phyloP scores from a whole-genome alignment of 1,140 invertebrate species.

The Dreissena rostriformis region DNA sequence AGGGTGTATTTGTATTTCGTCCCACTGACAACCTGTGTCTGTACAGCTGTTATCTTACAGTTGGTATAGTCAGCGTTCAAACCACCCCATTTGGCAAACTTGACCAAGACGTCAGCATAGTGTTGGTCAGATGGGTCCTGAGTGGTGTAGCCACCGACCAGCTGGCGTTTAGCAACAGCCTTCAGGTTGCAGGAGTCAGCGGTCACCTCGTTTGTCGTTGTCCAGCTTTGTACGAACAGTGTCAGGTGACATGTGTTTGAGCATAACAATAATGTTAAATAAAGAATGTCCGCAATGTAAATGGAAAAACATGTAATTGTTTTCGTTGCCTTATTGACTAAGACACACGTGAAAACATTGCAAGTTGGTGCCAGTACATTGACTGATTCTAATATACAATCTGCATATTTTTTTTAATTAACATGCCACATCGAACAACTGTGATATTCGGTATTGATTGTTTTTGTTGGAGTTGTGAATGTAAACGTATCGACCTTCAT shows the following conservation, averaged over 20 bases:
- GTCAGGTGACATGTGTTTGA: background rate
- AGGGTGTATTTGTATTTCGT: constrained; percentile 43
- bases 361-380: too few relatives aligned
- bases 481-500: too few relatives aligned
- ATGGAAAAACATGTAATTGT: too few relatives aligned
- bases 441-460: too few relatives aligned
- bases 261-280: too few relatives aligned
- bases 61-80: background rate
- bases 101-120: background rate
- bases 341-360: too few relatives aligned
- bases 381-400: too few relatives aligned
- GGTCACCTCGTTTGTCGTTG: background rate
- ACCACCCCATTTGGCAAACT: background rate
- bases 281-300: too few relatives aligned
- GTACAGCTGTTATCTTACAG: background rate
- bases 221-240: background rate
- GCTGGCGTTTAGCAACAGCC: background rate
- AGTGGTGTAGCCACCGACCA: constrained; percentile 11
- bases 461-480: too few relatives aligned
- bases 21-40: constrained; percentile 25
- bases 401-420: too few relatives aligned
- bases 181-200: background rate
- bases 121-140: constrained; percentile 5
- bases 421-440: too few relatives aligned
- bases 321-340: too few relatives aligned